A percentile compares a stretch with the other conserved stretches of the same genome.
phyloP scores from a whole-genome alignment of 2,888 invertebrate genomes.

The Meiosimyza decipiens region DNA sequence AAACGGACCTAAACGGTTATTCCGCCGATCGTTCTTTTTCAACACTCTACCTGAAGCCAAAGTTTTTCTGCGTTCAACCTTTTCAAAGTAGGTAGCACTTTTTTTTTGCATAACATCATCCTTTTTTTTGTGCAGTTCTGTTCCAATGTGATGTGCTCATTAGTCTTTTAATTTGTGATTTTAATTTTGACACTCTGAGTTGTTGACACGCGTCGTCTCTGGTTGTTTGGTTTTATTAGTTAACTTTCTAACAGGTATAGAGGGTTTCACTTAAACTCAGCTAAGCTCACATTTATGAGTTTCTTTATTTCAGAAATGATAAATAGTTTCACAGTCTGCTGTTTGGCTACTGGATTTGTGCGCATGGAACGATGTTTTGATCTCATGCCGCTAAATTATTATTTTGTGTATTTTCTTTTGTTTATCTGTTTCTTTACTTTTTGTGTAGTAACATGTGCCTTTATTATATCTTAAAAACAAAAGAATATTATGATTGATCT shows the following conservation, averaged over 20 bases:
- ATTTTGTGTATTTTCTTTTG: too few relatives aligned
- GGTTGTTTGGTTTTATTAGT: neutral
- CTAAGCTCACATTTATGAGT: neutral
- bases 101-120: too few relatives aligned
- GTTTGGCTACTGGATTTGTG: constrained; percentile 3
- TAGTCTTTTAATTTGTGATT: neutral
- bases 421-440: too few relatives aligned
- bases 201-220: constrained; percentile 15
- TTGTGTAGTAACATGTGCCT: too few relatives aligned
- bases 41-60: too few relatives aligned
- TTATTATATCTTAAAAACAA: too few relatives aligned
- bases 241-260: neutral
- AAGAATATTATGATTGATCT: neutral
- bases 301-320: neutral
- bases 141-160: too few relatives aligned
- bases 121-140: too few relatives aligned
- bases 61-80: too few relatives aligned
- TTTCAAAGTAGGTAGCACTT: too few relatives aligned
- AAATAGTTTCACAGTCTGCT: neutral
- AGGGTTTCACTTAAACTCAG: neutral
- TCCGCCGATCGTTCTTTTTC: too few relatives aligned
- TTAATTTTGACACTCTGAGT: neutral
- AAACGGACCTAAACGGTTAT: too few relatives aligned
- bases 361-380: neutral
- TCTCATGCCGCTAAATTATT: neutral